Conservation (phyloP, 2,113 vertebrate genomes). For the Alligator mississippiensis region DNA sequence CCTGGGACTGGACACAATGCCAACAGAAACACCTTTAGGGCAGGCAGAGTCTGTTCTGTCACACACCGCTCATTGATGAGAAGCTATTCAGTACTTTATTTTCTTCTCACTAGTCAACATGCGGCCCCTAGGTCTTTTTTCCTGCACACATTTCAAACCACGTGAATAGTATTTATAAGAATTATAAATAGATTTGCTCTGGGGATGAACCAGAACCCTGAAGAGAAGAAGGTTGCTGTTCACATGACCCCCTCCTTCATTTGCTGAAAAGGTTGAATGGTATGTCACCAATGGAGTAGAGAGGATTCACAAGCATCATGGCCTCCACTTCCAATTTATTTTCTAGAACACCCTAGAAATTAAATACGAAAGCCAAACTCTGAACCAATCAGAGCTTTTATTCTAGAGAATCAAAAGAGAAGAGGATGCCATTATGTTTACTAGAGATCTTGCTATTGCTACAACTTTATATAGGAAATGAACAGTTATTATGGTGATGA, state of each 20-base stretch:
- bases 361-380: constrained; percentile 6
- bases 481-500: constrained; percentile 40
- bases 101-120: not conserved
- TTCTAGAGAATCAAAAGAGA: constrained; percentile 4
- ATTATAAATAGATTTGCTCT: not conserved
- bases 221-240: not conserved
- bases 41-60: not conserved
- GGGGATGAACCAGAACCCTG: not conserved
- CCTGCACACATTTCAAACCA: not conserved
- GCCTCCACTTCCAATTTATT: constrained; percentile 21
- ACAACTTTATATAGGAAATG: constrained; percentile 5
- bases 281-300: not conserved
- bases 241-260: not conserved
- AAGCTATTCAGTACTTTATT: not conserved
- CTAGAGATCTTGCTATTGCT: not conserved
- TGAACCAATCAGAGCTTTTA: constrained; percentile 28
- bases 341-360: constrained; percentile 46
- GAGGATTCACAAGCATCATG: not conserved
- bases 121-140: not conserved
- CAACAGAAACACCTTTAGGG: not conserved
- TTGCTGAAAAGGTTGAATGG: not conserved
- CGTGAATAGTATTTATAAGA: too few relatives aligned
- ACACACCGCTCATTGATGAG: not conserved
- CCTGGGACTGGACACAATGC: too few relatives aligned
- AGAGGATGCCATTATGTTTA: not conserved